Conservation (phyloP, 2,888 invertebrate genomes). For the Tenodera sinensis region DNA sequence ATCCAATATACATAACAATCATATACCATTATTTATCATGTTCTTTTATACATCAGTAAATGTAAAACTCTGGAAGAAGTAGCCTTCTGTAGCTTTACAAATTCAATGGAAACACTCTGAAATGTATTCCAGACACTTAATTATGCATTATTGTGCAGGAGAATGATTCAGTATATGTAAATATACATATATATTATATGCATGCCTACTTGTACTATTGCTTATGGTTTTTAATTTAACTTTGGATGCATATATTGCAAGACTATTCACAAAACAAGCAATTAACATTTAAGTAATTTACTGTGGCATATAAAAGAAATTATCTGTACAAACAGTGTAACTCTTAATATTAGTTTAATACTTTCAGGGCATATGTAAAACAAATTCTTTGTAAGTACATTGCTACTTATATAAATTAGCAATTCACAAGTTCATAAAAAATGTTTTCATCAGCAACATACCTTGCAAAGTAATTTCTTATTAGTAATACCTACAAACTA, state of each 20-base stretch:
- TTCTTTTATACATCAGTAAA: background rate
- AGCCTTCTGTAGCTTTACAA: background rate
- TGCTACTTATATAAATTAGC: background rate
- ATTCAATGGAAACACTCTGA: background rate
- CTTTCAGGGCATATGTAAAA: no score
- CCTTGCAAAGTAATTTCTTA: background rate
- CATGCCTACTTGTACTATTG: background rate
- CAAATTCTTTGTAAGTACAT: background rate
- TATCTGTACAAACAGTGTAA: background rate
- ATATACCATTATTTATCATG: background rate
- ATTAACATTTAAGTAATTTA: background rate
- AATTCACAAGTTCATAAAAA: background rate
- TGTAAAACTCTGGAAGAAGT: background rate
- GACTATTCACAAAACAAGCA: background rate
- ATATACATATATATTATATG: background rate
- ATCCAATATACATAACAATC: background rate
- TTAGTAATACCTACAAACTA: background rate
- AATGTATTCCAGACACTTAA: background rate
- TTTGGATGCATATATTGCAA: background rate
- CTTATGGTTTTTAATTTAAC: background rate
- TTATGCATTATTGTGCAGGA: background rate
- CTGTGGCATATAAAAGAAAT: background rate
- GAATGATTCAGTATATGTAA: background rate
- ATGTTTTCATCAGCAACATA: background rate
- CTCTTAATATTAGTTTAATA: background rate